Evolutionary conservation across 2,113 vertebrate genomes (phyloP).

Genomic region (Python bivittatus): DNA sequence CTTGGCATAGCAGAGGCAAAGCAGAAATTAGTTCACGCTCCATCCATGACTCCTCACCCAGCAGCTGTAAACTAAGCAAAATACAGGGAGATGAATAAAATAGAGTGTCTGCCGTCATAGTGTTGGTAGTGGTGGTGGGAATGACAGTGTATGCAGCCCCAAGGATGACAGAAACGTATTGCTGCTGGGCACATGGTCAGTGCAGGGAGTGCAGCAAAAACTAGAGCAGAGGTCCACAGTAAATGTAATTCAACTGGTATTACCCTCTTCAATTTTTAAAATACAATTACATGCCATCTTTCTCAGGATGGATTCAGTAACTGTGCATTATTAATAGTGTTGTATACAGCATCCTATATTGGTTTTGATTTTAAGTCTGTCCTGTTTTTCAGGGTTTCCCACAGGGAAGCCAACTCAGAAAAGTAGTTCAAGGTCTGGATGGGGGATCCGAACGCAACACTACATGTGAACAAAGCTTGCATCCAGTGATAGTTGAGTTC

Average conservation of each 20-base stretch:
- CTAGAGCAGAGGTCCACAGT: neutral
- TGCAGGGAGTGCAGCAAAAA: too few relatives aligned
- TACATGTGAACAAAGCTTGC: neutral
- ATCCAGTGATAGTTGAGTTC: neutral
- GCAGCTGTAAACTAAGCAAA: too few relatives aligned
- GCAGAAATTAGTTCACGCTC: too few relatives aligned
- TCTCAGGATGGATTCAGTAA: neutral
- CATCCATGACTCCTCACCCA: too few relatives aligned
- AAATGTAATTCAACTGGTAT: neutral
- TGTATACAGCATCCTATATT: neutral
- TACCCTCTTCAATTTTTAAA: neutral
- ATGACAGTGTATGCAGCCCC: too few relatives aligned
- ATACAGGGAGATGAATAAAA: too few relatives aligned
- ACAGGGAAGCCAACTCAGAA: neutral
- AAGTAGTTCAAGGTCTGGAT: neutral
- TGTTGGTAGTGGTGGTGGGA: too few relatives aligned
- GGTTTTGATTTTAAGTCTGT: neutral
- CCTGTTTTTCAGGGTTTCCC: neutral
- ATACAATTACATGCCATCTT: neutral
- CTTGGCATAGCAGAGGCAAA: too few relatives aligned
- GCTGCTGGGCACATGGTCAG: too few relatives aligned
- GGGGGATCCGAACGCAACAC: neutral
- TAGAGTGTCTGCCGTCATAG: too few relatives aligned
- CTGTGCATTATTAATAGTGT: neutral
- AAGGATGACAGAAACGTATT: too few relatives aligned